Base-by-base conservation (phyloP, 2,888 invertebrate genomes). In the Yponomeuta malinellus region DNA sequence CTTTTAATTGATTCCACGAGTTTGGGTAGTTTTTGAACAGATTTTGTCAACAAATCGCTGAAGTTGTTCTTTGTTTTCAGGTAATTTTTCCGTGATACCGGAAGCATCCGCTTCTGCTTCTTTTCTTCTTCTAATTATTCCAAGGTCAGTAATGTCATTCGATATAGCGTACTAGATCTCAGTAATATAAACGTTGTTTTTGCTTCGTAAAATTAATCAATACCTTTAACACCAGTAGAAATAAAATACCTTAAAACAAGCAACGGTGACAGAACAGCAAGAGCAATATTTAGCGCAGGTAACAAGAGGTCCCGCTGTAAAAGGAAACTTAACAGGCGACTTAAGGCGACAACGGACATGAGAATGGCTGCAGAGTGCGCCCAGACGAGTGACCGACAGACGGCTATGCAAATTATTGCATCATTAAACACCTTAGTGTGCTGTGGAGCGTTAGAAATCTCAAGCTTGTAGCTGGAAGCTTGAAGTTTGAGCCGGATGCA, bases 391-490 rank as follows among this genome's bases (percentile, higher is more conserved):
- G 78, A 80, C 83, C 82, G 73, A 83, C 83, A 82, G 83, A 80
- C 81, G 78, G 79, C 84, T 89, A 92, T 92, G 92, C 90, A 92
- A 91, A 92, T 91, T 84, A 86, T 87, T 86, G 87, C 87, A 88
- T 91, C 91, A 90, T 92, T 92, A 91, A 89, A 89, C 91, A 91
- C 89, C 87, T 87, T 78, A 85, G 81, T 80, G 81, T 6, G 70
- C 48, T 12, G 12, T 48, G 59, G n/a, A 59, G 59, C 63, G 65
- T 65, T 65, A 71, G 67, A 65, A 71, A 68, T 72, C 70, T 48
- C 48, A 37, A 65, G 69, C 69, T 68, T 12, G 70, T 48, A 63
- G 67, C 70, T 66, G 31, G 52, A 59, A 59, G 52, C 23, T n/a
- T 37, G 15, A n/a, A 15, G 23, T 10, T 64, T 43, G 66, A 68